A percentile compares a stretch with the other conserved stretches of the same genome.
These are phyloP conservation scores for Lepus americanus DNA, from an alignment of 2,113 vertebrate genomes.

Conservation along the genomic window DNA sequence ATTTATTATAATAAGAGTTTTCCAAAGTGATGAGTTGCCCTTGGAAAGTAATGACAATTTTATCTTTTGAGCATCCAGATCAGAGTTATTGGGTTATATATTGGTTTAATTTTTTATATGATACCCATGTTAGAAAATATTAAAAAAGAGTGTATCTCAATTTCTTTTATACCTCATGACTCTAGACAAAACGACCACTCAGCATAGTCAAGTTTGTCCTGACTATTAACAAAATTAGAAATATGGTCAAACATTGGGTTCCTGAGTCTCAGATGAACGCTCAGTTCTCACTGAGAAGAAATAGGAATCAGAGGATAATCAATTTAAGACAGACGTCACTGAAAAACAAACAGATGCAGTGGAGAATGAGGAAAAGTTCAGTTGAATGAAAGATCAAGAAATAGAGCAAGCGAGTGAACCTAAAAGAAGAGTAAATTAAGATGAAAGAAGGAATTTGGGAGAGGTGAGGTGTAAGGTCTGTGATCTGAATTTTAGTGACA, in stretches of 20 bases:
- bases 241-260: neutral
- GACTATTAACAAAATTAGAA: neutral
- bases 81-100: neutral
- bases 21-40: neutral
- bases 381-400: neutral
- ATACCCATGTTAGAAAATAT: neutral
- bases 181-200: neutral
- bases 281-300: neutral
- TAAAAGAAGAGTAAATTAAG: neutral
- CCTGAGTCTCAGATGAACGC: neutral
- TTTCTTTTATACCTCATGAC: neutral
- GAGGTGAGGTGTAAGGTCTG: neutral
- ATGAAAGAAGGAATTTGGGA: neutral
- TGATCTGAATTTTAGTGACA: neutral
- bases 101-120: neutral
- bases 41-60: neutral
- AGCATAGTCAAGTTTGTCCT: neutral
- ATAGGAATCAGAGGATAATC: neutral
- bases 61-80: neutral
- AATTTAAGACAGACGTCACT: neutral
- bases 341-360: neutral
- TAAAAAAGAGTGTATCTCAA: neutral
- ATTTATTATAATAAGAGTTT: neutral
- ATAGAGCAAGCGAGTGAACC: neutral
- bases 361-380: neutral